Evolutionary conservation across 2,113 vertebrate species (phyloP).

Genomic region (Macquaria australasica): DNA sequence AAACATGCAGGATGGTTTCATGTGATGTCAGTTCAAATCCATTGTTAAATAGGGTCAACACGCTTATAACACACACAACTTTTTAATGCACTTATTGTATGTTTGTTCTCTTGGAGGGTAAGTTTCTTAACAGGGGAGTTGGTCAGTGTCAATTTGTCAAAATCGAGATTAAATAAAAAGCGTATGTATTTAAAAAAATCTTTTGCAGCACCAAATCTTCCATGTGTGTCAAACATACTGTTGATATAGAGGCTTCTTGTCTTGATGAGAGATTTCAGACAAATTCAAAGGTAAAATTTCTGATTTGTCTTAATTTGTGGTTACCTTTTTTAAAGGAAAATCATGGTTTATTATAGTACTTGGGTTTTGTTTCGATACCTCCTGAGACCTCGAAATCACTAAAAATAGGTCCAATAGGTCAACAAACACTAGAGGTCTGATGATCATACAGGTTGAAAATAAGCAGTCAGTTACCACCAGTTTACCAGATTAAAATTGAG

Average conservation of each 20-base stretch:
- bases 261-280: background rate
- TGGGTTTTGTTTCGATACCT: background rate
- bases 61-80: too few relatives aligned
- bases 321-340: background rate
- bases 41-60: too few relatives aligned
- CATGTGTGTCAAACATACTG: background rate
- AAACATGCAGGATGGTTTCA: too few relatives aligned
- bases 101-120: too few relatives aligned
- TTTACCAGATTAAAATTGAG: background rate
- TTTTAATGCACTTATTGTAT: too few relatives aligned
- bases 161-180: background rate
- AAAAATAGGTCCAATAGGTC: too few relatives aligned
- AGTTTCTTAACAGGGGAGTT: background rate
- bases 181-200: background rate
- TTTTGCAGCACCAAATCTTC: background rate
- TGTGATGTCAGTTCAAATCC: too few relatives aligned
- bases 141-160: background rate
- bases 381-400: background rate
- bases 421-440: background rate
- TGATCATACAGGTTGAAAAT: background rate
- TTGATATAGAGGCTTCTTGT: background rate
- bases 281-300: background rate
- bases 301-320: background rate
- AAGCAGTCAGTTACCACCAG: background rate
- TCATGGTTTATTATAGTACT: background rate